Conservation (phyloP, 1,140 invertebrate genomes). For the Tyrophagus putrescentiae region DNA sequence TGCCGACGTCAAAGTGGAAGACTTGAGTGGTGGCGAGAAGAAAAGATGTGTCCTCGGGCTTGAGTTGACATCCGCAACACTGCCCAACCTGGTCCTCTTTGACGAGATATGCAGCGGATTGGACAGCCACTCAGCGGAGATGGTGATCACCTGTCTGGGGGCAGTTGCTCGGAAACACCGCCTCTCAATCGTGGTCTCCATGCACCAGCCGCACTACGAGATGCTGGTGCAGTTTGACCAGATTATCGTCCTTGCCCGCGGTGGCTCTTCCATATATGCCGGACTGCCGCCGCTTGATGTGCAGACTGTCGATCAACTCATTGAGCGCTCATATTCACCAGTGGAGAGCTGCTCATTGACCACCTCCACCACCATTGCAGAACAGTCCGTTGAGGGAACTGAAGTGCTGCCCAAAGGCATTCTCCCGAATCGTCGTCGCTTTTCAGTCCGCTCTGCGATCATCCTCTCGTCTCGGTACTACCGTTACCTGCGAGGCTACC, state of each 20-base stretch:
- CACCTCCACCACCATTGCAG: neutral
- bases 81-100: slow-evolving; percentile 48
- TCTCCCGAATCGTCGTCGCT: neutral
- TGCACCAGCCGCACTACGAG: slow-evolving; percentile 17
- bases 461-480: neutral
- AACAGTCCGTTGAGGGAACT: neutral
- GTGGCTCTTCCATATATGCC: slow-evolving; percentile 7
- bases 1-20: neutral
- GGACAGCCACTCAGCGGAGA: slow-evolving; percentile 31
- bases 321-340: neutral
- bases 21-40: neutral
- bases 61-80: slow-evolving; percentile 32
- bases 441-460: neutral
- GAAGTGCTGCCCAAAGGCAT: neutral
- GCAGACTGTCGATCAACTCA: no score
- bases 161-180: neutral
- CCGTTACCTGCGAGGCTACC: neutral
- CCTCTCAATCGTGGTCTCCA: slow-evolving; percentile 13
- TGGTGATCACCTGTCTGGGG: slow-evolving; percentile 47
- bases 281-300: slow-evolving; percentile 1
- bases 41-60: neutral
- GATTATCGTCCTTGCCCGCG: slow-evolving; percentile 17
- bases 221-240: slow-evolving; percentile 14
- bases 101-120: slow-evolving; percentile 19
- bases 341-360: neutral